Evolutionary conservation across 2,113 vertebrate genomes (phyloP).

Genomic region (Pseudorasbora parva): DNA sequence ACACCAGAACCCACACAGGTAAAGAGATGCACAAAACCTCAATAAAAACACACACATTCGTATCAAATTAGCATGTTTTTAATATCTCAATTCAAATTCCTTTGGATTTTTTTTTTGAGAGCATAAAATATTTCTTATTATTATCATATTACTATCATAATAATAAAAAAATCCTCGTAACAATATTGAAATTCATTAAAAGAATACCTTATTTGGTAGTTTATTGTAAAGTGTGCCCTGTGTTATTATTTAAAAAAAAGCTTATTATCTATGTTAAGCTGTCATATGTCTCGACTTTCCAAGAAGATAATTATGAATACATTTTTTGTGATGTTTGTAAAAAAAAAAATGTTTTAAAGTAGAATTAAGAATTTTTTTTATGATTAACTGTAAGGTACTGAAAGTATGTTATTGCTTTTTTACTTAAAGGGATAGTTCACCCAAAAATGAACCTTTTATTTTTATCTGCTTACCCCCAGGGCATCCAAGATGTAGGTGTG

Average conservation of each 20-base stretch:
- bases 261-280: neutral
- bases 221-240: no score
- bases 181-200: neutral
- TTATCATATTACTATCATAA: no score
- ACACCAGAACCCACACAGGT: conserved; percentile 81
- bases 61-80: neutral
- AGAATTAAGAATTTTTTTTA: neutral
- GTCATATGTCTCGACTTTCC: neutral
- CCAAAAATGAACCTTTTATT: no score
- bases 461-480: no score
- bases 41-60: neutral
- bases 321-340: neutral
- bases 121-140: neutral
- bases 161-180: neutral
- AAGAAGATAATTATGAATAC: neutral
- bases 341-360: neutral
- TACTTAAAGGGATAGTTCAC: no score
- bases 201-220: no score
- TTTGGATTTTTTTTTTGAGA: neutral
- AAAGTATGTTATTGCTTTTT: neutral
- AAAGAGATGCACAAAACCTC: conserved; percentile 27
- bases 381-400: neutral
- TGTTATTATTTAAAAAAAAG: neutral
- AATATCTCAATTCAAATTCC: neutral
- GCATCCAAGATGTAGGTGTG: no score